Evolutionary conservation across 1,140 invertebrate species (phyloP).

Genomic region (Metaphire vulgaris): DNA sequence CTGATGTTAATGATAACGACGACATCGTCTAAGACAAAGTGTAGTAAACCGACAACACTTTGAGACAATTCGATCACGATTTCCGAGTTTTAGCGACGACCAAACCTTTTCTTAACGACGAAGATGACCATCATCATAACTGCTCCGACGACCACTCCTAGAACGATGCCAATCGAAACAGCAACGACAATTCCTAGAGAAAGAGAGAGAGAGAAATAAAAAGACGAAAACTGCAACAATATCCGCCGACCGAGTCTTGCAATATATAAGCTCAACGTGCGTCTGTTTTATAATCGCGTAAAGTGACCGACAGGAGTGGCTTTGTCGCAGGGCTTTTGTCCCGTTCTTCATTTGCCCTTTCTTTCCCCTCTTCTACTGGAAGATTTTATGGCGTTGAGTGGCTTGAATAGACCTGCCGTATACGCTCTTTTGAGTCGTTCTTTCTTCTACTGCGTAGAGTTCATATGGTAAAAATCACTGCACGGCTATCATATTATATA

Average conservation of each 20-base stretch:
- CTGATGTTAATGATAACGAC: no score
- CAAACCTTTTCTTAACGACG: constrained; percentile 17
- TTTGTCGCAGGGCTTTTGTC: constrained; percentile 14
- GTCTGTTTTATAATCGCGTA: not conserved
- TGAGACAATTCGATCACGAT: no score
- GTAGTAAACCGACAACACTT: no score
- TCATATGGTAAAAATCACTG: no score
- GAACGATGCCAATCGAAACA: constrained; percentile 5
- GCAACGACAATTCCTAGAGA: constrained; percentile 7
- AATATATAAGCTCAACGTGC: not conserved
- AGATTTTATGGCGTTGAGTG: no score
- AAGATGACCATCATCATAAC: constrained; percentile 23
- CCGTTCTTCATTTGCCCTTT: constrained; percentile 12
- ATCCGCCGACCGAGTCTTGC: constrained; percentile 1
- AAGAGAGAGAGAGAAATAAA: not conserved
- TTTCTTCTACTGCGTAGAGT: no score
- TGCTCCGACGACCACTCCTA: constrained; percentile 10
- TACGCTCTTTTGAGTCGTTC: no score
- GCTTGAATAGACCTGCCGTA: no score
- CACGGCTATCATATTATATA: no score
- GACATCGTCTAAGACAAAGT: no score
- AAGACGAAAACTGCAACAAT: not conserved
- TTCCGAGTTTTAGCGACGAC: no score
- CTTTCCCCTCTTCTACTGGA: constrained; percentile 13
- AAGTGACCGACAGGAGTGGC: not conserved